Evolutionary conservation across 2,888 invertebrate genomes (phyloP).

Genomic region (Noctua pronuba): DNA sequence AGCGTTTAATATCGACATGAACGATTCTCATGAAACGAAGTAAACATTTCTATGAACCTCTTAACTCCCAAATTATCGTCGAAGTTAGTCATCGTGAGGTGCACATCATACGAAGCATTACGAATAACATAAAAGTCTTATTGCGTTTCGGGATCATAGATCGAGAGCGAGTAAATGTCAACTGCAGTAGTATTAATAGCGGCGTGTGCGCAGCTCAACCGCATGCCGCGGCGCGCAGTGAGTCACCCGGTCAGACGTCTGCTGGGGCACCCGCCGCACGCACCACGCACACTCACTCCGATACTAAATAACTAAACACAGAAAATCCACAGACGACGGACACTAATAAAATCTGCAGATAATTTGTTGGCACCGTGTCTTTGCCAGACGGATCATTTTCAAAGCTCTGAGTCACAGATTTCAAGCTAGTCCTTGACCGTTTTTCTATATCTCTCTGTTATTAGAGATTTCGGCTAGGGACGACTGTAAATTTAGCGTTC

Average conservation of each 20-base stretch:
- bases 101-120: constrained; percentile 47
- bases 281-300: constrained; percentile 69
- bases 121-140: constrained; percentile 70
- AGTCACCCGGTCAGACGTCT: constrained; percentile 85
- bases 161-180: constrained; percentile 88
- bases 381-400: constrained; percentile 23
- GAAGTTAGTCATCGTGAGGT: constrained; percentile 42
- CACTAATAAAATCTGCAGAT: neutral
- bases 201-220: constrained; percentile 71
- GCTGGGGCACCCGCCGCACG: constrained; percentile 83
- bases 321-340: constrained; percentile 41
- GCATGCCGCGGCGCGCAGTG: constrained; percentile 80
- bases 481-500: neutral
- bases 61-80: constrained; percentile 8
- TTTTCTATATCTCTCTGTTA: constrained; percentile 7
- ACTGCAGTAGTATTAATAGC: constrained; percentile 87
- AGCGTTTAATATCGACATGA: neutral
- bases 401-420: constrained; percentile 33
- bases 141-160: constrained; percentile 82
- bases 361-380: constrained; percentile 25
- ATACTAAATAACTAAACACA: constrained; percentile 36
- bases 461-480: neutral
- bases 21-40: constrained; percentile 2
- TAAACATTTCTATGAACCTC: constrained; percentile 25
- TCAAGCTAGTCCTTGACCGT: constrained; percentile 34